A percentile compares a stretch with the other conserved stretches of the same genome.
Evolutionary conservation across 2,113 vertebrate genomes (phyloP).

Genomic region (Hyperopisus bebe): DNA sequence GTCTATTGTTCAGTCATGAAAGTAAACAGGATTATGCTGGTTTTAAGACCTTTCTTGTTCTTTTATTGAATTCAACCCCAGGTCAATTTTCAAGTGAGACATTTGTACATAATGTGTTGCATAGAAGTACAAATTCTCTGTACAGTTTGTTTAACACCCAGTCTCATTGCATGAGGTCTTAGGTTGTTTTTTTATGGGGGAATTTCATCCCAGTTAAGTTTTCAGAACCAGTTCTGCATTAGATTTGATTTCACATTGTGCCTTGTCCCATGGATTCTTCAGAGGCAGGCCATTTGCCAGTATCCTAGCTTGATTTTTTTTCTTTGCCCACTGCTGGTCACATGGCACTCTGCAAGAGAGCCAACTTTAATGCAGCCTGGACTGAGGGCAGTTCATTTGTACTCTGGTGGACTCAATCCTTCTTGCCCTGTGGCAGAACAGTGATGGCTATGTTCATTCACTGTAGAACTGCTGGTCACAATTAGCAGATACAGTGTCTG

Average conservation of each 20-base stretch:
- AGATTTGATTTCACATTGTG: background rate
- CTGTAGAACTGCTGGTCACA: background rate
- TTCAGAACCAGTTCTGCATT: background rate
- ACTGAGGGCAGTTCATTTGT: background rate
- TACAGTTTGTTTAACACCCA: background rate
- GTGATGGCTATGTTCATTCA: background rate
- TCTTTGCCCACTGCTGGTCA: background rate
- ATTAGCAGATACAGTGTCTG: background rate
- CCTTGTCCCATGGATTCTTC: background rate
- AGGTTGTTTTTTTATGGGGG: background rate
- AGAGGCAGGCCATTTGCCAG: background rate
- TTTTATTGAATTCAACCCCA: background rate
- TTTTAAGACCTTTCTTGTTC: background rate
- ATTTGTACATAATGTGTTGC: background rate
- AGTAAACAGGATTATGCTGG: background rate
- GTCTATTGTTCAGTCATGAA: background rate
- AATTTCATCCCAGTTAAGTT: background rate
- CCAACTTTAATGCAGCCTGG: background rate
- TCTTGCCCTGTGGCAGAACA: background rate
- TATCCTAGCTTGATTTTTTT: background rate
- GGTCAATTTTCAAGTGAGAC: background rate
- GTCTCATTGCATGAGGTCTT: background rate
- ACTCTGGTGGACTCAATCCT: background rate
- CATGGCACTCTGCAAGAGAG: background rate
- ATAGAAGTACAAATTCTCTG: background rate